Percentiles rank a stretch among this genome's conserved stretches.
phyloP scores from a whole-genome alignment of 1,140 invertebrate species.

The Liolophura sinensis region DNA sequence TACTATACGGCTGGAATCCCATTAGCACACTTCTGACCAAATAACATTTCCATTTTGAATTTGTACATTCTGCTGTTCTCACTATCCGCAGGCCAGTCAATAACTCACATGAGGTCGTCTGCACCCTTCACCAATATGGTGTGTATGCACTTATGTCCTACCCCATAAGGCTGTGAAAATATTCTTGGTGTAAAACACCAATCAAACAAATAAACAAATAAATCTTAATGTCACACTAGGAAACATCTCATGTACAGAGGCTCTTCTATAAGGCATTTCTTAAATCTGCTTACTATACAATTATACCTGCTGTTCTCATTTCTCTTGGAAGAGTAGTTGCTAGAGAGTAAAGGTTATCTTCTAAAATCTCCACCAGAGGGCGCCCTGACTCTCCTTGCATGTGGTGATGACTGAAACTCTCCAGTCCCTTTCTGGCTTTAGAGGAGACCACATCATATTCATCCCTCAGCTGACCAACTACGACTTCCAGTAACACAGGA shows the following conservation, averaged over 20 bases:
- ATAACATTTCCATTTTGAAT: too few relatives aligned
- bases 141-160: too few relatives aligned
- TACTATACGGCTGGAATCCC: too few relatives aligned
- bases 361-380: constrained; percentile 42
- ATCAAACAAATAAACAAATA: too few relatives aligned
- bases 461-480: constrained; percentile 41
- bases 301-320: constrained; percentile 41
- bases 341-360: constrained; percentile 43
- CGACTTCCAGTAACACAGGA: constrained; percentile 37
- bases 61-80: too few relatives aligned
- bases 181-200: too few relatives aligned
- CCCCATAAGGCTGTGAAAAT: too few relatives aligned
- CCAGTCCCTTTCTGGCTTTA: constrained; percentile 29
- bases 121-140: too few relatives aligned
- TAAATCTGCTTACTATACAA: background rate
- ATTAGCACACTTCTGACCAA: too few relatives aligned
- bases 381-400: constrained; percentile 19
- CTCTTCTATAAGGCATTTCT: background rate
- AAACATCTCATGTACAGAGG: background rate
- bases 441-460: constrained; percentile 38
- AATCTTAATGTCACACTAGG: too few relatives aligned
- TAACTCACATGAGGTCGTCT: too few relatives aligned
- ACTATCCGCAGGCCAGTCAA: too few relatives aligned
- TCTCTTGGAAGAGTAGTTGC: constrained; percentile 40
- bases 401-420: constrained; percentile 30